Conservation (phyloP, 2,113 vertebrate species). For the Lepus europaeus region DNA sequence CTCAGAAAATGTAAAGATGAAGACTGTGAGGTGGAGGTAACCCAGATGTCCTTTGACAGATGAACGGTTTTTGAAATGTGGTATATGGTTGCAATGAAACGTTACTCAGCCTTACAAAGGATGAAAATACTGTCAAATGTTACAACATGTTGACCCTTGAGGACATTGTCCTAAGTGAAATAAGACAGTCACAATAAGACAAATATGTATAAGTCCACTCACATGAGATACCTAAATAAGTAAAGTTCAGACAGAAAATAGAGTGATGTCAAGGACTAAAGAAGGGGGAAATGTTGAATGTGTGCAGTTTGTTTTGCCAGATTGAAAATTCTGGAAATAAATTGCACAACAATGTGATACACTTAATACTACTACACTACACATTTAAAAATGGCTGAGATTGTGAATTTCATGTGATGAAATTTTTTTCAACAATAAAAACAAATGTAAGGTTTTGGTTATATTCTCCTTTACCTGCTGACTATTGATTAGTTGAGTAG, state of each 20-base stretch:
- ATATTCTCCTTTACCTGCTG: not conserved
- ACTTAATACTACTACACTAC: not conserved
- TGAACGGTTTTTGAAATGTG: not conserved
- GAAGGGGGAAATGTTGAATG: not conserved
- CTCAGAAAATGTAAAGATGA: slow-evolving; percentile 64
- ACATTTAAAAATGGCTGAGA: not conserved
- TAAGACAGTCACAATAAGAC: not conserved
- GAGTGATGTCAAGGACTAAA: not conserved
- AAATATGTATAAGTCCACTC: slow-evolving; percentile 18
- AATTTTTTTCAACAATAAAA: not conserved
- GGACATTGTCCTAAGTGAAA: slow-evolving; percentile 39
- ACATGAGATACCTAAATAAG: not conserved
- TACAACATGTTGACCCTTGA: not conserved
- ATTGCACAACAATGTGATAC: not conserved
- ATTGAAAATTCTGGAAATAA: not conserved
- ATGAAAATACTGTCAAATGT: not conserved
- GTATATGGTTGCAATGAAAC: not conserved
- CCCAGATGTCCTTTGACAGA: not conserved
- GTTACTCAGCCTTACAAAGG: not conserved
- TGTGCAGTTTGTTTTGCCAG: not conserved
- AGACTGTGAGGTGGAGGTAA: not conserved
- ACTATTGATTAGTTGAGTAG: not conserved
- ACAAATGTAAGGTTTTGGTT: not conserved
- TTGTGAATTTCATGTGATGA: not conserved
- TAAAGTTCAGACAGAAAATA: slow-evolving; percentile 20